These are phyloP conservation scores for Ctena decussata DNA, from an alignment of 2,888 invertebrate species.

Conservation along the genomic window DNA sequence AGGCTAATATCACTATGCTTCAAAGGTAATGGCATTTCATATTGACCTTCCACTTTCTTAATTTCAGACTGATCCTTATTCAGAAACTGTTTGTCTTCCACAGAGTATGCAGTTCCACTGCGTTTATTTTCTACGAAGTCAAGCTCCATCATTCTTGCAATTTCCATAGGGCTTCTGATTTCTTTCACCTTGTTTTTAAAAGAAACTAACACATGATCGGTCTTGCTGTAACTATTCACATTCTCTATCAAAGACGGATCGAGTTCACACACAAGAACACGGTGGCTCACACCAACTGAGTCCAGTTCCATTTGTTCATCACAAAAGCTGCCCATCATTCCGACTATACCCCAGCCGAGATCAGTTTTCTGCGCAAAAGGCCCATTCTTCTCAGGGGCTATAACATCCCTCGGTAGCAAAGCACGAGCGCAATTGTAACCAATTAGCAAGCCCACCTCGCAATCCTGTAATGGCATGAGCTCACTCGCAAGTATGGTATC, in stretches of 20 bases:
- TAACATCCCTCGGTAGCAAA: conserved; percentile 56
- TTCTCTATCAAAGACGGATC: background rate
- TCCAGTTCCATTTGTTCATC: no score
- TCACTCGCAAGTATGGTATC: conserved; percentile 47
- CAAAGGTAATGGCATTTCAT: conserved; percentile 51
- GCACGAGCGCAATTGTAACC: conserved; percentile 66
- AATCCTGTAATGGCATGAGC: no score
- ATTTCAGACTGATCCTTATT: background rate
- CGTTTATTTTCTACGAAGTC: background rate
- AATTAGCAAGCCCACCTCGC: conserved; percentile 54
- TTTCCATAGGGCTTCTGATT: background rate
- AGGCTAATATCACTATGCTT: background rate
- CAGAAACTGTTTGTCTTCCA: conserved; percentile 6
- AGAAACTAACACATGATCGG: background rate
- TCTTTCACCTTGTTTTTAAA: background rate
- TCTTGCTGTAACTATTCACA: background rate
- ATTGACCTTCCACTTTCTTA: conserved; percentile 14
- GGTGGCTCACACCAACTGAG: conserved; percentile 30
- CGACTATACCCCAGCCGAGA: conserved; percentile 63
- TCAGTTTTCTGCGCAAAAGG: conserved; percentile 62
- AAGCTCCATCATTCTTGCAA: conserved; percentile 19
- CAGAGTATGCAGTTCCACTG: background rate
- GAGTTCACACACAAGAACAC: background rate
- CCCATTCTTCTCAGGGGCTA: conserved; percentile 40
- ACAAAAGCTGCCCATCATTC: background rate